Conservation (phyloP, 2,113 vertebrate genomes). For the Hipposideros armiger region DNA sequence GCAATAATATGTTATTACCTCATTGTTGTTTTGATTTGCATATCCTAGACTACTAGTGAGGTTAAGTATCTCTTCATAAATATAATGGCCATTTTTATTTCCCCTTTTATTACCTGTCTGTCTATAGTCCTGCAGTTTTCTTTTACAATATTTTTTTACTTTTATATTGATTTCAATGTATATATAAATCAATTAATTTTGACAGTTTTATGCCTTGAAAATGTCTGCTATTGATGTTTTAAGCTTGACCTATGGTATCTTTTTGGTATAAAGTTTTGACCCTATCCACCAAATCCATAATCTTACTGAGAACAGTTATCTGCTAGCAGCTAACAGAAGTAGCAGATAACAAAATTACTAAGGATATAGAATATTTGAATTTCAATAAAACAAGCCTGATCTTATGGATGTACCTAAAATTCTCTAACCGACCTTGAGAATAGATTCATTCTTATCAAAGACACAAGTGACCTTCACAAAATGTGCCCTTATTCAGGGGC, state of each 20-base stretch:
- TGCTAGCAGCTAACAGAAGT: neutral
- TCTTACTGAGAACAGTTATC: neutral
- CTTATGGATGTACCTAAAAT: neutral
- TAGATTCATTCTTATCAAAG: neutral
- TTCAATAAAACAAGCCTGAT: neutral
- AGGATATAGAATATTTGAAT: neutral
- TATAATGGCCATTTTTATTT: neutral
- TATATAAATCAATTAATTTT: slow-evolving; percentile 9
- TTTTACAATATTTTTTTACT: neutral
- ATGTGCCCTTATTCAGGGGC: neutral
- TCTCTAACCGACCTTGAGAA: neutral
- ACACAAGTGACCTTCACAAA: neutral
- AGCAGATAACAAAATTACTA: neutral
- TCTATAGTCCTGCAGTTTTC: neutral
- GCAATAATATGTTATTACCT: neutral
- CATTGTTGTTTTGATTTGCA: slow-evolving; percentile 9
- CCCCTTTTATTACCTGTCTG: neutral
- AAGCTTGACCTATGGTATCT: neutral
- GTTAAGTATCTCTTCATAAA: slow-evolving; percentile 3
- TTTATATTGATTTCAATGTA: neutral
- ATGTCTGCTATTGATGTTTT: neutral
- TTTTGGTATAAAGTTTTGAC: slow-evolving; percentile 34
- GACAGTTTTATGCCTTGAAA: neutral
- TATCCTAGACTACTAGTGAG: neutral
- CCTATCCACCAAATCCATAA: neutral